Conservation (phyloP, 2,113 vertebrate species). For the Raja brachyura region DNA sequence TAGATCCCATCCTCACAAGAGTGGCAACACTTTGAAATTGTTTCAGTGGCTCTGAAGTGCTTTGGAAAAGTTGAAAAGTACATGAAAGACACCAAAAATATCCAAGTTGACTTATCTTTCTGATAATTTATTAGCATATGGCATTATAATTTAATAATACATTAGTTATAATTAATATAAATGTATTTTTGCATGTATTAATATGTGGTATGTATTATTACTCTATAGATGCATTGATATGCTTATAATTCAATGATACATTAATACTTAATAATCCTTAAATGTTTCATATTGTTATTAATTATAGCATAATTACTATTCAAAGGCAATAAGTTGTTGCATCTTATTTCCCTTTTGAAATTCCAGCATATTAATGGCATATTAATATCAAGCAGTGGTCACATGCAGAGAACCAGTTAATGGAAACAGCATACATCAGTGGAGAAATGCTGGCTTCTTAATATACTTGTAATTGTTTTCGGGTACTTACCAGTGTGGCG, state of each 20-base stretch:
- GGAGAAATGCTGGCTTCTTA: neutral
- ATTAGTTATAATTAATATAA: neutral
- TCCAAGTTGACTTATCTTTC: neutral
- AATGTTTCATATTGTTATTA: slow-evolving; percentile 30
- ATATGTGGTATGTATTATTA: neutral
- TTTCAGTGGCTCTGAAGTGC: no score
- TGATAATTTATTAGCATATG: neutral
- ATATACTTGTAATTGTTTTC: slow-evolving; percentile 21
- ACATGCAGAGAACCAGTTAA: neutral
- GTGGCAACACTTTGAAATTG: no score
- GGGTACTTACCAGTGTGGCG: slow-evolving; percentile 19
- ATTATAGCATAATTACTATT: slow-evolving; percentile 13
- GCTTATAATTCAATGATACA: neutral
- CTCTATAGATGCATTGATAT: neutral
- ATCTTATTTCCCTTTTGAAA: neutral
- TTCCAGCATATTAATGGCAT: slow-evolving; percentile 13
- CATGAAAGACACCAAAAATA: no score
- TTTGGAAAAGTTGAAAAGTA: no score
- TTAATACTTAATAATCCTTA: slow-evolving; percentile 18
- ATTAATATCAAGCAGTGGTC: slow-evolving; percentile 19
- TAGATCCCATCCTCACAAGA: no score
- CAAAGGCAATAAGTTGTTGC: slow-evolving; percentile 3
- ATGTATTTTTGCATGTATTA: neutral
- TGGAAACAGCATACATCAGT: neutral
- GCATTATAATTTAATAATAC: slow-evolving; percentile 3